Evolutionary conservation across 37 sponge, comb jelly and placozoan genomes (phyloP).

Genomic region (Eunapius fragilis): DNA sequence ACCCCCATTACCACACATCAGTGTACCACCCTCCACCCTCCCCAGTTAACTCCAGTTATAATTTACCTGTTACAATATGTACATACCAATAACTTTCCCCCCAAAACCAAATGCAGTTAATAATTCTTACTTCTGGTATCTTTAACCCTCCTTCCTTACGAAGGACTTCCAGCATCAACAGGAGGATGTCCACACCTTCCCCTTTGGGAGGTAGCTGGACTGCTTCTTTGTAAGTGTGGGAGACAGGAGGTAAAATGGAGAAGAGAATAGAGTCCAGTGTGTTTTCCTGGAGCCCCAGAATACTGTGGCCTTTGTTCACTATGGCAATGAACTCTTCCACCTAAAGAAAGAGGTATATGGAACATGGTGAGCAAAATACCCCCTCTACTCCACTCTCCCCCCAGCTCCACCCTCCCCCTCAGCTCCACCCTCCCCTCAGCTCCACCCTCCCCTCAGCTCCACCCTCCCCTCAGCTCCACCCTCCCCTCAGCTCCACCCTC

Average conservation of each 20-base stretch:
- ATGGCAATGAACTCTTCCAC: constrained; percentile 56
- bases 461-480: too few species aligned
- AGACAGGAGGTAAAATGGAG: constrained; percentile 52
- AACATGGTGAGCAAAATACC: not conserved
- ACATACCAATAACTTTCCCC: too few species aligned
- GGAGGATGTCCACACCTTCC: constrained; percentile 9
- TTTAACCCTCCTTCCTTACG: constrained; percentile 48
- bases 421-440: too few species aligned
- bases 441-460: too few species aligned
- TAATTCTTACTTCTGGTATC: constrained; percentile 53
- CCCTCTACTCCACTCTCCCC: too few species aligned
- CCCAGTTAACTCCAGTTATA: too few species aligned
- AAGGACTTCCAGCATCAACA: constrained; percentile 26
- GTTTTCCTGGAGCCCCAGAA: constrained; percentile 62
- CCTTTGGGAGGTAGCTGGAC: not conserved
- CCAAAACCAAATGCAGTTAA: too few species aligned
- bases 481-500: too few species aligned
- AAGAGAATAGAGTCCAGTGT: constrained; percentile 65
- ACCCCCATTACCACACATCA: too few species aligned
- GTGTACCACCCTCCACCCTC: too few species aligned
- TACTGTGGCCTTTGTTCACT: constrained; percentile 12
- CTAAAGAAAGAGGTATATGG: constrained; percentile 15
- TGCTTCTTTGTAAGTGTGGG: not conserved
- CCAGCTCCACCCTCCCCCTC: too few species aligned
- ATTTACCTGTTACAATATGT: too few species aligned